Percentiles rank a stretch among this genome's conserved stretches.
Evolutionary conservation across 2,888 invertebrate genomes (phyloP).

Genomic region (Xestoiulus laeticollis): DNA sequence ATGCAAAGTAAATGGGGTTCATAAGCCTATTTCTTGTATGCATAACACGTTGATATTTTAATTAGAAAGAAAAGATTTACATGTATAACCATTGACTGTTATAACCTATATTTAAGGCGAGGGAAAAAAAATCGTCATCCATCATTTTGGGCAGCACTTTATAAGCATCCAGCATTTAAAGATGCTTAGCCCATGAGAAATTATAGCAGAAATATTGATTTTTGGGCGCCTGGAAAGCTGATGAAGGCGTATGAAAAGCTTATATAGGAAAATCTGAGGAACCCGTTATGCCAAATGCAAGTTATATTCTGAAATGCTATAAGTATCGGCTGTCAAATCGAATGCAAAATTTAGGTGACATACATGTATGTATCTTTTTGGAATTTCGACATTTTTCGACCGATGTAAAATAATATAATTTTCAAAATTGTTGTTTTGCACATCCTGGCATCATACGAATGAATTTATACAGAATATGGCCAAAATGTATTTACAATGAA

Average conservation of each 20-base stretch:
- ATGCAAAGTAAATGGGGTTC: not conserved
- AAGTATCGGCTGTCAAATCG: not conserved
- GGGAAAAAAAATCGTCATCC: not conserved
- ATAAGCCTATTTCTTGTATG: constrained; percentile 1
- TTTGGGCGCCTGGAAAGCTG: not conserved
- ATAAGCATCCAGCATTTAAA: constrained; percentile 8
- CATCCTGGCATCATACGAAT: too few species aligned
- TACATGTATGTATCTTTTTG: too few species aligned
- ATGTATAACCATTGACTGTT: too few species aligned
- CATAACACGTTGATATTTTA: not conserved
- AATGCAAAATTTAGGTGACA: too few species aligned
- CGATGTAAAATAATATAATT: too few species aligned
- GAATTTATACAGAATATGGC: too few species aligned
- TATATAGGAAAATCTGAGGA: not conserved
- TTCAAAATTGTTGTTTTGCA: too few species aligned
- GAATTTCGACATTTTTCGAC: too few species aligned
- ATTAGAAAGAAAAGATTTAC: not conserved
- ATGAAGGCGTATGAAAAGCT: too few species aligned
- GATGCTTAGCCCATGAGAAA: constrained; percentile 8
- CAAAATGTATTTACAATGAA: too few species aligned
- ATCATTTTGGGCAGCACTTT: constrained; percentile 26
- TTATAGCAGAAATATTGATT: constrained; percentile 26
- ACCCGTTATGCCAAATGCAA: not conserved
- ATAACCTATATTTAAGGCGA: not conserved
- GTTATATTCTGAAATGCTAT: not conserved